Base-by-base conservation (phyloP, 1,140 invertebrate genomes). In the Polypedilum pembai region DNA sequence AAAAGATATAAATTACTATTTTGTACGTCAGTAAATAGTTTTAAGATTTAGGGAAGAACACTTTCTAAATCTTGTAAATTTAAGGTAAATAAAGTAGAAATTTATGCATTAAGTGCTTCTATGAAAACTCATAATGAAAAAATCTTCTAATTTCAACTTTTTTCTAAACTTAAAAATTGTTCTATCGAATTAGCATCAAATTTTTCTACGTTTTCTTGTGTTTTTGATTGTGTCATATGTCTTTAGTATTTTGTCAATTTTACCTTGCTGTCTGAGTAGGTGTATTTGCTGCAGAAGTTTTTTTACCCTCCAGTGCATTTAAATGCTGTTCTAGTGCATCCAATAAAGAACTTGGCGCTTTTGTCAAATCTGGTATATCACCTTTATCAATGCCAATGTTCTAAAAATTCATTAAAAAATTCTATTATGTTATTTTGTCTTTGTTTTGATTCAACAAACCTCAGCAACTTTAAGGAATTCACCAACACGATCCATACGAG, bases 381-480 rank as follows among this genome's bases (percentile, higher is more conserved):
- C 96, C 96, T 85, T 97, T 98, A 83, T 99, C 97, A 81, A 99
- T 98, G 41, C 98, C 98, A 77, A 98, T 95, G 83, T 95, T 96
- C 90, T 97, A 24, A 15, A 45, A 74, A 45, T 8, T 40, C 33
- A 63, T 65, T 66, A 69, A 73, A 76, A 74, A 75, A 74, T 75
- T 76, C n/a, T n/a, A n/a, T n/a, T n/a, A n/a, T 40, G 12, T 45
- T 0, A 74, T 40, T 7, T 65, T 41, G 41, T 73, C 45, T 33
- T 33, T 33, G 74, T 73, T 4, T 45, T 45, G 3, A 8, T n/a
- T 12, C 15, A 56, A 45, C 5, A 41, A 20, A 92, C 91, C 86
- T 98, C 94, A 63, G 94, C 95, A 72, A 96, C 95, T 89, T 98
- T 98, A 7, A 99, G 86, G 84, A 99, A 99, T 87, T 99, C 96